These are phyloP conservation scores for Euwallacea similis DNA, from an alignment of 1,140 invertebrate species.

Conservation along the genomic window DNA sequence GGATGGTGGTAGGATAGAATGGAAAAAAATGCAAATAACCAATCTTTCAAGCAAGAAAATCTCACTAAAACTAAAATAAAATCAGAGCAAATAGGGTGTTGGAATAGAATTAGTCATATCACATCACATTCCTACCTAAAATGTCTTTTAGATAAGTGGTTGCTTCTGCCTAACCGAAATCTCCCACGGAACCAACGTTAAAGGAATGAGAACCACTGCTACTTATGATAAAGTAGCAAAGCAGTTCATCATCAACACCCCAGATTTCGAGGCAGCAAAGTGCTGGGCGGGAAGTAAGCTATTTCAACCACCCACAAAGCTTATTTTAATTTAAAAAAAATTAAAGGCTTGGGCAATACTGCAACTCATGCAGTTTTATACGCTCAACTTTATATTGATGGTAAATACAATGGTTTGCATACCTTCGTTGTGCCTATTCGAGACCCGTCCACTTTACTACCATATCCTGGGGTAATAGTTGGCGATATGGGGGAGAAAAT, in stretches of 20 bases:
- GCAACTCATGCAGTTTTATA: constrained; percentile 86
- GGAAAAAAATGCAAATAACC: no score
- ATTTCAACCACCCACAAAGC: neutral
- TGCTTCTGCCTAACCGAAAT: constrained; percentile 92
- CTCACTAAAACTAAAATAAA: no score
- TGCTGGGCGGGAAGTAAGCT: constrained; percentile 81
- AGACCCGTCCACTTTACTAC: constrained; percentile 69
- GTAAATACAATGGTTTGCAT: constrained; percentile 80
- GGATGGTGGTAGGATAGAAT: no score
- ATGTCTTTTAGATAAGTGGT: constrained; percentile 62
- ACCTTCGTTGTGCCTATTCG: constrained; percentile 82
- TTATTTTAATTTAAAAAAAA: neutral
- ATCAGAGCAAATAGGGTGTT: neutral
- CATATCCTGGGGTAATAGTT: constrained; percentile 69
- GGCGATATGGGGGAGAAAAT: constrained; percentile 88
- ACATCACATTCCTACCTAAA: neutral
- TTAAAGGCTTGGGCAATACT: constrained; percentile 69
- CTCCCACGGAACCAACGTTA: constrained; percentile 91
- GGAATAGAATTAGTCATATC: neutral
- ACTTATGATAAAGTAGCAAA: constrained; percentile 76
- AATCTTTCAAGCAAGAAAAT: no score
- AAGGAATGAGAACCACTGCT: constrained; percentile 85
- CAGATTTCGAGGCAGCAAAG: constrained; percentile 92
- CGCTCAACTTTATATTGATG: constrained; percentile 81
- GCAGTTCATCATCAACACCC: constrained; percentile 86